Evolutionary conservation across 2,113 vertebrate genomes (phyloP), one percentile per base, ranked within the genome.

Genomic region (Oxyruncus cristatus): DNA sequence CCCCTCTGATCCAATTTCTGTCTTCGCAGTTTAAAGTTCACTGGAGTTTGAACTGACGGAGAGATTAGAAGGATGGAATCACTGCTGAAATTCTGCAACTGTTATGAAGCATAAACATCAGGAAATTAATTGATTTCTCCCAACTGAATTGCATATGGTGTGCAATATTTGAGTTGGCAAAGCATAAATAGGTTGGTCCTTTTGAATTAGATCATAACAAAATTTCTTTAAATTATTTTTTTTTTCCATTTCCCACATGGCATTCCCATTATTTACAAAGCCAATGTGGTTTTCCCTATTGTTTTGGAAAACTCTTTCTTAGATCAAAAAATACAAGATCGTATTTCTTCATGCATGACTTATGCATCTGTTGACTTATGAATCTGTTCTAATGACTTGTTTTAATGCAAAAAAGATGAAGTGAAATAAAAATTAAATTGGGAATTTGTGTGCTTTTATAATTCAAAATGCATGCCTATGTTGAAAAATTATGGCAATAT

Each of bases 381-480:
- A 24, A 73, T 86, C 76, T 55, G 14, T 80, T 91, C 37, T 46
- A 92, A 63, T 89, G 35, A 79, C 73, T 97, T 97, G 35, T 50
- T 94, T 97, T 93, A 85, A 83, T 89, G 73, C 53, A 80, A 93
- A 94, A 92, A 82, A 53, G 44, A 35, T 91, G 73, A 96, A 92
- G 71, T 81, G 27, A 97, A 82, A 94, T 44, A 93, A 95, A 97
- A 75, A 80, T 73, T 3, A 96, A 95, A 77, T 55, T 56, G 47
- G 46, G 62, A 33, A 82, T 94, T 95, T 91, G 56, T 73, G 63
- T 89, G 42, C 53, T 92, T 92, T 91, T 94, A 44, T 85, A 55
- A 16, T 65, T 92, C 80, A 94, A 59, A 94, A 94, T 85, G 55
- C 63, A 92, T 85, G 79, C 32, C 72, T 93, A 80, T 52, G 30